These are phyloP conservation scores for Cylas formicarius DNA, from an alignment of 1,140 invertebrate species.

Conservation along the genomic window DNA sequence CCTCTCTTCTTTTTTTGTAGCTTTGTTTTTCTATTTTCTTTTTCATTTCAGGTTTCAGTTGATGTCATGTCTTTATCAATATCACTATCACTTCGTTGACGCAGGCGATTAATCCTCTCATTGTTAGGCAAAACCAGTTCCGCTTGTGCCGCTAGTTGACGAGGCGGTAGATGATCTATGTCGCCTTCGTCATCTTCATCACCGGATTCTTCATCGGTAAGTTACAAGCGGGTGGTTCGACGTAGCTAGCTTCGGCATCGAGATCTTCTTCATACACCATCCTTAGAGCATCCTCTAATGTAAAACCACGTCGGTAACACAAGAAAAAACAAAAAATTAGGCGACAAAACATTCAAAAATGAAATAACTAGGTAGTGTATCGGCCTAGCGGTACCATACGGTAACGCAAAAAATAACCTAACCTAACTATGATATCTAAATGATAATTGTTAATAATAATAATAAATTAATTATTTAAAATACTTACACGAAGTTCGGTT, in stretches of 20 bases:
- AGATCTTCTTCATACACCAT: not conserved
- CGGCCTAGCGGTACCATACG: no score
- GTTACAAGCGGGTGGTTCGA: not conserved
- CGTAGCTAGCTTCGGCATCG: conserved; percentile 1
- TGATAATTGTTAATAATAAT: not conserved
- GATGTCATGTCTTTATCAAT: no score
- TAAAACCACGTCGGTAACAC: conserved; percentile 2
- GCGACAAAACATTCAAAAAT: not conserved
- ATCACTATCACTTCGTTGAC: not conserved
- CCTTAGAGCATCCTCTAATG: conserved; percentile 2
- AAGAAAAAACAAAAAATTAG: not conserved
- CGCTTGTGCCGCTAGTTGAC: conserved; percentile 4
- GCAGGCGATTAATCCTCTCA: conserved; percentile 1
- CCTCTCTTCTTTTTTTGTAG: not conserved
- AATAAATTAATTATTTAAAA: not conserved
- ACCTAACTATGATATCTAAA: conserved; percentile 2
- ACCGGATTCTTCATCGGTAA: conserved; percentile 6
- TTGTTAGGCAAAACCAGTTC: no score
- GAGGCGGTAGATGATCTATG: conserved; percentile 5
- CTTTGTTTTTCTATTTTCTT: not conserved
- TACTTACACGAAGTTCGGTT: conserved; percentile 1
- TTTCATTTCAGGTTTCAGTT: not conserved
- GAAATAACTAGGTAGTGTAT: no score
- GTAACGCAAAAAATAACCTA: not conserved
- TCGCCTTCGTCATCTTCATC: conserved; percentile 12